Conservation (phyloP, 2,797 vertebrate species). For the Anas flavirostris region DNA sequence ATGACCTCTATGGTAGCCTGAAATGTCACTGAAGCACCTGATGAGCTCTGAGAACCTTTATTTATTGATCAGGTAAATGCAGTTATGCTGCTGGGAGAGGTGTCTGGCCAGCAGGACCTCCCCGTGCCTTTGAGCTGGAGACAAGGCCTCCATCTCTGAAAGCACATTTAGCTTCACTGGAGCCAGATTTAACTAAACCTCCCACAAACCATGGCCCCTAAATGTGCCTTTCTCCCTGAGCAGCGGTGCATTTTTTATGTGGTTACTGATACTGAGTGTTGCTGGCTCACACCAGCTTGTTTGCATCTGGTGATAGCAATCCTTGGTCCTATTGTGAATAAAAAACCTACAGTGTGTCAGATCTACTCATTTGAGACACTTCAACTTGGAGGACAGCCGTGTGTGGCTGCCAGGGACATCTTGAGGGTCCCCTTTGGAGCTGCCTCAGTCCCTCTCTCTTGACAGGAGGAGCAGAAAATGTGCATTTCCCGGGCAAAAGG, state of each 20-base stretch:
- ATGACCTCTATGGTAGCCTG: accelerated
- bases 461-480: background rate
- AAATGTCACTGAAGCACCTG: background rate
- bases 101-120: background rate
- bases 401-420: background rate
- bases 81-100: background rate
- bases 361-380: too few relatives aligned
- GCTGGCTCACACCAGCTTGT: background rate
- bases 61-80: background rate
- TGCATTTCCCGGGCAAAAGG: accelerated
- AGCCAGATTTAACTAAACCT: background rate
- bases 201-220: background rate
- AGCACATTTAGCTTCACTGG: background rate
- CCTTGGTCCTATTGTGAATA: background rate
- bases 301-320: background rate
- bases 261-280: background rate
- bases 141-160: background rate
- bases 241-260: background rate
- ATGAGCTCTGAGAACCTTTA: accelerated
- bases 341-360: background rate
- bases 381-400: background rate
- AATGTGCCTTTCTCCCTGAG: background rate
- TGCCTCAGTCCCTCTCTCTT: background rate
- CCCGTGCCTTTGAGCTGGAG: background rate
- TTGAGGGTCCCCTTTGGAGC: background rate